Conservation (phyloP, 1,140 invertebrate species). For the Apis cerana region DNA sequence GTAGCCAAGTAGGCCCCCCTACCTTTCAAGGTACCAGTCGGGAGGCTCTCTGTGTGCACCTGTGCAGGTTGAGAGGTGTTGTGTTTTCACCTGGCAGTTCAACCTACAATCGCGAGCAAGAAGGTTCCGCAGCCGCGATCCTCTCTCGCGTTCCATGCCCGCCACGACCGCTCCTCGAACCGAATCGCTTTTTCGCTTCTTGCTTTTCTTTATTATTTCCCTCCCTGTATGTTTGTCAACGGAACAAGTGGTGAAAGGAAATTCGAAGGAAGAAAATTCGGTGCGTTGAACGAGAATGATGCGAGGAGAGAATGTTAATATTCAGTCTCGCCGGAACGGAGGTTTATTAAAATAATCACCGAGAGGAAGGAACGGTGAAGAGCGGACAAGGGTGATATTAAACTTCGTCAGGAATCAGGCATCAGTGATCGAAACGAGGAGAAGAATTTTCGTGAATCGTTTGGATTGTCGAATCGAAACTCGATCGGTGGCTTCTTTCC, state of each 20-base stretch:
- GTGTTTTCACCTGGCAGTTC: constrained; percentile 80
- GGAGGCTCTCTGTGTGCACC: constrained; percentile 73
- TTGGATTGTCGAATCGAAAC: neutral
- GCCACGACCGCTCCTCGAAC: constrained; percentile 10
- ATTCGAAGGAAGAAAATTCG: neutral
- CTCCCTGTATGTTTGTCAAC: neutral
- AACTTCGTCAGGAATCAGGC: neutral
- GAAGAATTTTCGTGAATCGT: neutral
- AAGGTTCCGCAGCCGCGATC: constrained; percentile 67
- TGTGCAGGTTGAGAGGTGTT: constrained; percentile 76
- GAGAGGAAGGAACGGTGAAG: neutral
- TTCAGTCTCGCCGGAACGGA: neutral
- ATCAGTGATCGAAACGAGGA: too few relatives aligned
- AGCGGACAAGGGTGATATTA: neutral
- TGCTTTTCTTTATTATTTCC: neutral
- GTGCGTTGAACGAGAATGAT: neutral
- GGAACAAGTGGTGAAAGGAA: neutral
- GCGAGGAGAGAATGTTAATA: neutral
- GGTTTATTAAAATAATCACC: neutral
- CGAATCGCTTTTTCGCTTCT: neutral
- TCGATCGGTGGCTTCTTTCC: neutral
- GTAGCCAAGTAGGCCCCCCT: constrained; percentile 73
- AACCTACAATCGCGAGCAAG: constrained; percentile 74
- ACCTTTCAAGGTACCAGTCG: constrained; percentile 57
- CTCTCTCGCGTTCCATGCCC: constrained; percentile 49